Conservation (phyloP, 2,113 vertebrate genomes). For the Hymenochirus boettgeri region DNA sequence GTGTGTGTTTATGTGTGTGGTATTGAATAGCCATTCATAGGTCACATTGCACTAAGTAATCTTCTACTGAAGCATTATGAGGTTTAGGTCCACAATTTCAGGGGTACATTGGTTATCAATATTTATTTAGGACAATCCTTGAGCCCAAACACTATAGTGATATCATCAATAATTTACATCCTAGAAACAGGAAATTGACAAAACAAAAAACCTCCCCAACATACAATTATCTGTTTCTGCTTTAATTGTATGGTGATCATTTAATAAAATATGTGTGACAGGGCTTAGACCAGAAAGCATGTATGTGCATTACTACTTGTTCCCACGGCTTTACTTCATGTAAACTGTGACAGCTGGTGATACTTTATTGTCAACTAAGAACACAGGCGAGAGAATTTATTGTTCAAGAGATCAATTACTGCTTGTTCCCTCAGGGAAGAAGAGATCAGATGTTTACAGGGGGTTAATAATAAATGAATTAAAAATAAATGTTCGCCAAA, state of each 20-base stretch:
- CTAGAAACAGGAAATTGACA: no score
- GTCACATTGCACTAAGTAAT: no score
- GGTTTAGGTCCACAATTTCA: no score
- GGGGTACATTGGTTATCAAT: no score
- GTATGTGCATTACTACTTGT: background rate
- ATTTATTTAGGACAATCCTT: no score
- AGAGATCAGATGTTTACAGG: constrained; percentile 59
- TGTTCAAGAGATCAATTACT: constrained; percentile 67
- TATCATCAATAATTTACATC: no score
- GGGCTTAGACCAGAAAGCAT: background rate
- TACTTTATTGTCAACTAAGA: constrained; percentile 54
- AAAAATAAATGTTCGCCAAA: constrained; percentile 53
- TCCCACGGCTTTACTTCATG: constrained; percentile 4
- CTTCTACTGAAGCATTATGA: no score
- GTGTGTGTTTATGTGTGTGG: no score
- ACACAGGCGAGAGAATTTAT: constrained; percentile 61
- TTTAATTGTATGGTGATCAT: background rate
- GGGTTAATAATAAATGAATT: constrained; percentile 64
- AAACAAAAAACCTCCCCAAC: no score
- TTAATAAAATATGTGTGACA: background rate
- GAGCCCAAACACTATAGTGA: no score
- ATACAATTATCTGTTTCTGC: no score
- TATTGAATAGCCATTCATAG: no score
- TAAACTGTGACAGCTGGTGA: constrained; percentile 69
- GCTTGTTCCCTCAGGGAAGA: constrained; percentile 63